Conservation (phyloP, 2,797 vertebrate species). For the Ficedula albicollis region DNA sequence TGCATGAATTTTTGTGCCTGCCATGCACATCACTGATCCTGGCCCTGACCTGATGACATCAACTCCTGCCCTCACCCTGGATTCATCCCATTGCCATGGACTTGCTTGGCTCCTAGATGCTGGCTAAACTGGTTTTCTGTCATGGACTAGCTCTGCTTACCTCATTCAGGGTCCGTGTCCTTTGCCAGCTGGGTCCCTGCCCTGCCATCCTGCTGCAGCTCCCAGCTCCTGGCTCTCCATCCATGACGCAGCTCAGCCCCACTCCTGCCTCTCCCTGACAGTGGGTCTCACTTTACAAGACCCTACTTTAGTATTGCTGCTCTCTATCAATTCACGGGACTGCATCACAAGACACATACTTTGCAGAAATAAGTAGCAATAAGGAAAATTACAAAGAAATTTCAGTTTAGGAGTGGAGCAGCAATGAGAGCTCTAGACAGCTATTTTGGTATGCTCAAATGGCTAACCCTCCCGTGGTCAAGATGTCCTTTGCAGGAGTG, state of each 20-base stretch:
- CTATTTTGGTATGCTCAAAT: neutral
- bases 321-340: neutral
- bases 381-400: neutral
- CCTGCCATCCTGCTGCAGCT: neutral
- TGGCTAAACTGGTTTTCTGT: neutral
- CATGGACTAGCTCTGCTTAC: neutral
- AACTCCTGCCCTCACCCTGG: neutral
- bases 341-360: neutral
- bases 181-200: neutral
- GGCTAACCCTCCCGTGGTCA: neutral
- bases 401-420: neutral
- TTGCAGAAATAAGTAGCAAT: neutral
- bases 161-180: accelerated
- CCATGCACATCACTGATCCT: too few species aligned
- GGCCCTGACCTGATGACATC: neutral
- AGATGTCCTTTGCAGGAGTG: neutral
- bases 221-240: accelerated
- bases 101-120: neutral
- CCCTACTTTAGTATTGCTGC: neutral
- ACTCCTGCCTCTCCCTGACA: neutral
- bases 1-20: neutral
- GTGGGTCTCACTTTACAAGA: neutral
- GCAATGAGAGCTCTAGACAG: neutral
- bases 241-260: accelerated
- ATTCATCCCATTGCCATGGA: accelerated